These are phyloP conservation scores for Morpho deidamia DNA, from an alignment of 2,888 invertebrate genomes.

Conservation along the genomic window DNA sequence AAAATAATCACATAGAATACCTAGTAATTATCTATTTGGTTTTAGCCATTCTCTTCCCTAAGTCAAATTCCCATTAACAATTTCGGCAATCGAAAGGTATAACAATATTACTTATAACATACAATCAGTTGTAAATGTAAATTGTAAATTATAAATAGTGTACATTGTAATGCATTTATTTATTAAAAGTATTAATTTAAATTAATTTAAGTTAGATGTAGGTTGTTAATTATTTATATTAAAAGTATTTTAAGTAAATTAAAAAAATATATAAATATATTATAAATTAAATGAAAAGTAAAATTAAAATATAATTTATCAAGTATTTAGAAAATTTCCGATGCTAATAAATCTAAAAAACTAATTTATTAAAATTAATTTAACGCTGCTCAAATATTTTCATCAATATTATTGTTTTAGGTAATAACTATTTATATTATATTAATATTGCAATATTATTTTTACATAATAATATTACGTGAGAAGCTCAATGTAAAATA, in stretches of 20 bases:
- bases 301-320: too few relatives aligned
- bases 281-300: too few relatives aligned
- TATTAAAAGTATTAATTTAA: constrained; percentile 50
- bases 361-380: too few relatives aligned
- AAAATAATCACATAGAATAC: too few relatives aligned
- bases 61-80: too few relatives aligned
- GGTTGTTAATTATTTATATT: constrained; percentile 26
- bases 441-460: constrained; percentile 5
- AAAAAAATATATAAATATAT: too few relatives aligned
- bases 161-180: constrained; percentile 64
- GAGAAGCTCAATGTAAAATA: constrained; percentile 15
- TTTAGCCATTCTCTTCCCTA: too few relatives aligned
- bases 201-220: constrained; percentile 39
- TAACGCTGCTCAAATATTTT: constrained; percentile 3
- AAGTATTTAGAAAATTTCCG: background rate
- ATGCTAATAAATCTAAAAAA: background rate
- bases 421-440: background rate
- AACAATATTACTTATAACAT: too few relatives aligned
- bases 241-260: too few relatives aligned
- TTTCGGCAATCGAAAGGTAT: too few relatives aligned
- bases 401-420: constrained; percentile 3
- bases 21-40: too few relatives aligned
- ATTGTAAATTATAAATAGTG: constrained; percentile 27
- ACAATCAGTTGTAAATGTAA: background rate
- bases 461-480: background rate